Evolutionary conservation across 2,888 invertebrate species (phyloP), one percentile per base, ranked within the genome.

Genomic region (Drosophila flavopinicola): DNA sequence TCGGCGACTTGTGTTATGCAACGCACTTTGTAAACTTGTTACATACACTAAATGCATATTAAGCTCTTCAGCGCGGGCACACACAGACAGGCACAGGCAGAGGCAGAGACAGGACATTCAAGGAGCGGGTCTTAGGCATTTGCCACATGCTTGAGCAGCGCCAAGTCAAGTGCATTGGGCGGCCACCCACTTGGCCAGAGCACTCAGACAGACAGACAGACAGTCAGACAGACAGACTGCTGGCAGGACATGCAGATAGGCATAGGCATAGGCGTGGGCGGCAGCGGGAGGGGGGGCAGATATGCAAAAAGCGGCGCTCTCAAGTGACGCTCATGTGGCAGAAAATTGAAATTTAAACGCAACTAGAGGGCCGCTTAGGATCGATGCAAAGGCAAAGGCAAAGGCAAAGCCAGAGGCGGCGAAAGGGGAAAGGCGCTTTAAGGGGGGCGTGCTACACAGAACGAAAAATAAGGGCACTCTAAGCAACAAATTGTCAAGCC

Each of bases 301-400:
- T 58, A 59, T 60, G 77, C 60, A 69, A 78, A 82, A 83, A 76
- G 80, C 73, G 71, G 66, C 74, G 44, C 78, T 72, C 87, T 86
- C 75, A 75, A 82, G 87, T 78, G 87, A 61, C 60, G 80, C 85
- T 82, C 78, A 75, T 82, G 82, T 84, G 85, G 82, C 85, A 82
- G 68, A 80, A 82, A 86, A 82, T 82, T 82, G 87, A 86, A 82
- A 86, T 84, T 82, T 86, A 82, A 82, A 86, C 82, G 87, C 78
- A 68, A 58, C 87, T 84, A 48, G 60, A 82, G 80, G 64, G 80
- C 66, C 63, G 80, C 84, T 69, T 66, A 76, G 63, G 56, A 79
- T 85, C 86, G 86, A 79, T 79, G 70, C 49, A 45, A 59, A 42
- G 10, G 29, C 49, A 41, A 45, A 6, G 38, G 20, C 4, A 2